phyloP scores from a whole-genome alignment of 2,113 vertebrate species.

The Tursiops truncatus region DNA sequence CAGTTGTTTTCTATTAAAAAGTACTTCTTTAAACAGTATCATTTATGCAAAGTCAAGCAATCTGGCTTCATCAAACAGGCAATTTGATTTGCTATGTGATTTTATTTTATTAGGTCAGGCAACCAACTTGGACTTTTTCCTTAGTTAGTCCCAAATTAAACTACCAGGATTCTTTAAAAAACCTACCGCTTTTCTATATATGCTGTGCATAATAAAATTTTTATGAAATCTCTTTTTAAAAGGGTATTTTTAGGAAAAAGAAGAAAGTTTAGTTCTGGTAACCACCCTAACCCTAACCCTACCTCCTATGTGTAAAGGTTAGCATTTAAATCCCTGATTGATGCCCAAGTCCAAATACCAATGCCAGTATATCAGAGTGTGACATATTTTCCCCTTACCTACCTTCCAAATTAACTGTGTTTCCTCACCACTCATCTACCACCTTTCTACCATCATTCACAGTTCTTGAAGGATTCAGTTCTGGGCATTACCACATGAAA shows the following conservation, averaged over 20 bases:
- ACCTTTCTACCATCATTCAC: not conserved
- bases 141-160: conserved; percentile 44
- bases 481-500: not conserved
- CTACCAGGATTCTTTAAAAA: conserved; percentile 26
- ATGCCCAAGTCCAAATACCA: conserved; percentile 9
- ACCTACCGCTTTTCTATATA: not conserved
- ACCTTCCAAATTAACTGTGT: not conserved
- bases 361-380: not conserved
- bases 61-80: conserved; percentile 26
- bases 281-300: not conserved
- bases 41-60: conserved; percentile 49
- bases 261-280: conserved; percentile 26
- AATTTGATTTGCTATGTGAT: conserved; percentile 39
- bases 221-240: conserved; percentile 28
- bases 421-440: not conserved
- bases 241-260: conserved; percentile 10
- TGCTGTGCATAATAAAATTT: not conserved
- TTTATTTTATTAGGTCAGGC: conserved; percentile 31
- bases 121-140: conserved; percentile 17
- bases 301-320: not conserved
- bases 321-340: conserved; percentile 1
- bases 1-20: conserved; percentile 39
- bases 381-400: not conserved
- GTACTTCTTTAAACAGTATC: conserved; percentile 46
- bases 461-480: not conserved